phyloP scores from a whole-genome alignment of 1,140 invertebrate species.

The Coptotermes formosanus region DNA sequence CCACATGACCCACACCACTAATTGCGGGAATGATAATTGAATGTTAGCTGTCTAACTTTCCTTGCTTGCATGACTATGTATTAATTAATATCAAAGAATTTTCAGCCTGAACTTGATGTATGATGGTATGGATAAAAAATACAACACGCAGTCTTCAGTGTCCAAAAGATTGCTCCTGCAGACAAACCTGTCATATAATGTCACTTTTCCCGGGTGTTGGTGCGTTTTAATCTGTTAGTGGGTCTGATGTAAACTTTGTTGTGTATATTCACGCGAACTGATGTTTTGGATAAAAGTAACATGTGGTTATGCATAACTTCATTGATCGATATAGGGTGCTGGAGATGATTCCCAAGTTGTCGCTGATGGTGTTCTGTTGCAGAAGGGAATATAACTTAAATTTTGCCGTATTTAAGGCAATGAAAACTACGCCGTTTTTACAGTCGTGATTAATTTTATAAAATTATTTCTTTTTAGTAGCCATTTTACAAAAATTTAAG shows the following conservation, averaged over 20 bases:
- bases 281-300: too few relatives aligned
- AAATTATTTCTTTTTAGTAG: too few relatives aligned
- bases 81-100: neutral
- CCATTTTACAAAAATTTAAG: too few relatives aligned
- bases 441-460: too few relatives aligned
- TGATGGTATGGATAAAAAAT: neutral
- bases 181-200: neutral
- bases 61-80: neutral
- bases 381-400: too few relatives aligned
- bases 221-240: neutral
- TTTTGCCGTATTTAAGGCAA: too few relatives aligned
- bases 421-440: too few relatives aligned
- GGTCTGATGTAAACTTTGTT: neutral
- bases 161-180: neutral
- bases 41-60: slow-evolving; percentile 11
- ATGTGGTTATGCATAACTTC: too few relatives aligned
- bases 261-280: too few relatives aligned
- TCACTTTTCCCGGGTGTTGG: neutral
- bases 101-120: neutral
- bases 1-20: neutral
- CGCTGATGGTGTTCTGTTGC: too few relatives aligned
- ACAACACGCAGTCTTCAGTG: neutral
- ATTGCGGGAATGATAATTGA: neutral
- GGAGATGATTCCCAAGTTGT: too few relatives aligned
- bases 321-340: too few relatives aligned